Percentiles rank a stretch among this genome's conserved stretches.
Evolutionary conservation across 2,797 vertebrate genomes (phyloP).

Genomic region (Argyrosomus regius): DNA sequence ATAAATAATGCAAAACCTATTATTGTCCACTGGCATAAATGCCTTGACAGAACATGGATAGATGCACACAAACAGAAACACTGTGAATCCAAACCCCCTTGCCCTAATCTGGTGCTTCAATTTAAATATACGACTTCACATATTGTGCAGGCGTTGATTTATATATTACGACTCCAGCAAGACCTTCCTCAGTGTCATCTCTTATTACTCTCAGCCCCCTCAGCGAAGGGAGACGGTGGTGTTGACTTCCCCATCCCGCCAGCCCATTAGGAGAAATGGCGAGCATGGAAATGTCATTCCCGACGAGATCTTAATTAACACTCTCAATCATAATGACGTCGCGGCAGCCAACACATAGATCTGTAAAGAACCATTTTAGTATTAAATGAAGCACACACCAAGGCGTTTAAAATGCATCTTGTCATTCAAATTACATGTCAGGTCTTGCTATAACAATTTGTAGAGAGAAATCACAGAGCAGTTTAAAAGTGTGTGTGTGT

Average conservation of each 20-base stretch:
- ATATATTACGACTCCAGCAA: conserved; percentile 35
- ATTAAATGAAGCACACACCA: conserved; percentile 47
- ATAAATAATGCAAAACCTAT: conserved; percentile 29
- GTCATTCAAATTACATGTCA: conserved; percentile 47
- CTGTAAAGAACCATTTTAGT: conserved; percentile 48
- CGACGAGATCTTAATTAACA: conserved; percentile 76
- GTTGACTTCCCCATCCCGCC: conserved; percentile 45
- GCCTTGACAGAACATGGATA: neutral
- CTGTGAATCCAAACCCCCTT: conserved; percentile 1
- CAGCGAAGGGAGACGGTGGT: conserved; percentile 14
- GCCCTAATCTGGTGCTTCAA: conserved; percentile 17
- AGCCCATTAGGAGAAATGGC: conserved; percentile 36
- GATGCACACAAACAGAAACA: conserved; percentile 4
- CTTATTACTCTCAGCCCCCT: conserved; percentile 55
- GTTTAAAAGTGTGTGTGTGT: conserved; percentile 6
- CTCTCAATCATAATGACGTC: conserved; percentile 66
- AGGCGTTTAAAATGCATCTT: conserved; percentile 42
- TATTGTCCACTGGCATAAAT: conserved; percentile 6
- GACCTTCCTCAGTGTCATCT: conserved; percentile 53
- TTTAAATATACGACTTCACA: conserved; percentile 23
- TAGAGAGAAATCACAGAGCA: conserved; percentile 8
- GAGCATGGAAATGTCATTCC: conserved; percentile 69
- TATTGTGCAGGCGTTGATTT: conserved; percentile 35
- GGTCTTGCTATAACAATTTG: conserved; percentile 50
- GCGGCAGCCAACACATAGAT: conserved; percentile 42